Base-by-base conservation (phyloP, 92 coral and sea anemone species). In the Muricea muricata region DNA sequence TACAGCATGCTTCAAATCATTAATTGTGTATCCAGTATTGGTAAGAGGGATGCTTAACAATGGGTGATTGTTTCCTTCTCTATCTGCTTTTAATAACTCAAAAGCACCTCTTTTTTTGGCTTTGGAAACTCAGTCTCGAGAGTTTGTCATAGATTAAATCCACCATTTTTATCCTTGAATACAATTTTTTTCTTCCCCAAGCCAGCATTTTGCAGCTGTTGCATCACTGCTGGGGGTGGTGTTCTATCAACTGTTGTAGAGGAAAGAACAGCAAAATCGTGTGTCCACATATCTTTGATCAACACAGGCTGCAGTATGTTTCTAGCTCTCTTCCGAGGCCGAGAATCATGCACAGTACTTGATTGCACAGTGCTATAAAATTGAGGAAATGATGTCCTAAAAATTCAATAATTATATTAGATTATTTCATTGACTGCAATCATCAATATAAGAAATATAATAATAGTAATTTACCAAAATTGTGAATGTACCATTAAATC, bases 81-180 rank as follows among this genome's bases (percentile, higher is more conserved):
- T 75, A 41, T 86, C 90, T 50, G 90, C 90, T 75, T 87, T 85
- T 50, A 89, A 66, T 13, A 89, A 37, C 84, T 89, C 93, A 75
- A 89, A 85, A 11, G 87, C 90, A 11, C 85, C 90, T 25, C 76
- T 80, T 50, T 41, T 69, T 87, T 71, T 35, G 82, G 24, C 88
- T 86, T 87, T 41, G 91, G 90, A 60, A 77, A 90, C 25, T 54
- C 61, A 20, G 7, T 54, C 25, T 54, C 61, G 23, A 54, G 25
- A 6, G 80, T 84, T 60, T 63, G 37, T 71, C 40, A 40, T 13
- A 84, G n/a, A 58, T 79, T 42, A 69, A 84, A 68, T 46, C 85
- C 78, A 20, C 89, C 92, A 55, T 48, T 32, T 32, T 73, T 88
- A 74, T 78, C 85, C 35, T 55, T 29, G 23, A 84, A 78, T 7